These are phyloP conservation scores for Alfaro cultratus DNA, from an alignment of 2,797 vertebrate species.

Conservation along the genomic window DNA sequence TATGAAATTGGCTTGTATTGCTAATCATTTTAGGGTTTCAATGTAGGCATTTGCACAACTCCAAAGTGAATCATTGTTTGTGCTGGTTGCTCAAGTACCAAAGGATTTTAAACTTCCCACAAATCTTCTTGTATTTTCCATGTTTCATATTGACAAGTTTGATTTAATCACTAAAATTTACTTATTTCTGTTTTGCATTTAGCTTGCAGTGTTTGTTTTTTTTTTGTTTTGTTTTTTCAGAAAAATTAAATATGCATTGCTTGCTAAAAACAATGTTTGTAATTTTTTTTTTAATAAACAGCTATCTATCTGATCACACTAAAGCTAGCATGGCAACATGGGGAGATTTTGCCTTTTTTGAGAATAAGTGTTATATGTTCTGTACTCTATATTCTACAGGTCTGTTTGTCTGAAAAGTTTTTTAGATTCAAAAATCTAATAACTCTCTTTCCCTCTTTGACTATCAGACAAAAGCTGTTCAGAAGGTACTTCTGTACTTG, in stretches of 20 bases:
- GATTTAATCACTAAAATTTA: neutral
- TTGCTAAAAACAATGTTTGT: neutral
- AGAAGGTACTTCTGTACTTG: conserved; percentile 42
- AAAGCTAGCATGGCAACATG: neutral
- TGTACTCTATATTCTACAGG: conserved; percentile 15
- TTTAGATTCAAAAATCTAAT: neutral
- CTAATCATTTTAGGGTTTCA: neutral
- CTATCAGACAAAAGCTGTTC: conserved; percentile 6
- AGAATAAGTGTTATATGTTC: neutral
- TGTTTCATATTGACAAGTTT: neutral
- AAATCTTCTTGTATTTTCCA: neutral
- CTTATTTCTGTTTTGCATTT: neutral
- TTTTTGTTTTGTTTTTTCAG: too few relatives aligned
- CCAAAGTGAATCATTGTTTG: neutral
- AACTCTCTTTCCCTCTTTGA: conserved; percentile 7
- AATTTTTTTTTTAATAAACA: neutral
- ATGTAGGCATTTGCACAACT: neutral
- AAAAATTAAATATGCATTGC: neutral
- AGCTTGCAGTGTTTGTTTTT: neutral
- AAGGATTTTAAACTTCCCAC: neutral
- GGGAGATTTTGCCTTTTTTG: neutral
- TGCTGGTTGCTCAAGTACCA: neutral
- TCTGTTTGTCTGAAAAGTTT: conserved; percentile 10
- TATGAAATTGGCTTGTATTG: neutral
- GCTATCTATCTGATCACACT: neutral